Base-by-base conservation (phyloP, 1,140 invertebrate genomes). In the Rhizoglyphus robini region DNA sequence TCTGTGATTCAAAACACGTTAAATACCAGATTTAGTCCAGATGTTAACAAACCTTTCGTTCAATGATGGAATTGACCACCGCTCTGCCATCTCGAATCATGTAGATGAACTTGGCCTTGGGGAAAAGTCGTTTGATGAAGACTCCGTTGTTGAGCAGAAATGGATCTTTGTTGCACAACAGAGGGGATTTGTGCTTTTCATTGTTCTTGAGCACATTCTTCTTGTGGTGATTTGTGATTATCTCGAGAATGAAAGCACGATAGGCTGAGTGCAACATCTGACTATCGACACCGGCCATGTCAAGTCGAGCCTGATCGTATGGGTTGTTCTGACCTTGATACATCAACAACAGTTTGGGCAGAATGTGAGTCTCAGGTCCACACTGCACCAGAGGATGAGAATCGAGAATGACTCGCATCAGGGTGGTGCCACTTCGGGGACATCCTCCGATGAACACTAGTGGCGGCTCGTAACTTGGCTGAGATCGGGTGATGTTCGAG, bases 71-170 rank as follows among this genome's bases (percentile, higher is more conserved):
- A 80, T 99, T 92, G 60, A 96, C 93, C 11, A 92, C 95, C 31
- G 95, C 95, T 62, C 96, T 82, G 2, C 96, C 96, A 76, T 99
- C 96, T 69, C 96, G 83, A 57, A 96, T 86, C 91, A 99, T 96
- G 75, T 98, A 90, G 70, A 99, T 81, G 78, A 96, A 98, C 78
- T 97, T 98, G 36, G 93, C 77, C 68, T 83, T 80, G 4, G 84
- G 83, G 72, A 86, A 86, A 49, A 82, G 69, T 69, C 81, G 72
- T 18, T 79, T 75, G 38, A 86, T 74, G 69, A 85, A 86, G 64
- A 87, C 86, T 70, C 94, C 88, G 78, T 94, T 94, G 79, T 96
- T 96, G 48, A 98, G 81, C n/a, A 92, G 92, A 63, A 97, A 84
- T 23, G 96, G 96, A 81, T 99, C 96, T 78, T 99, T 99, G 81